phyloP scores from a whole-genome alignment of 1,140 invertebrate genomes.

The Pseudomyrmex gracilis region DNA sequence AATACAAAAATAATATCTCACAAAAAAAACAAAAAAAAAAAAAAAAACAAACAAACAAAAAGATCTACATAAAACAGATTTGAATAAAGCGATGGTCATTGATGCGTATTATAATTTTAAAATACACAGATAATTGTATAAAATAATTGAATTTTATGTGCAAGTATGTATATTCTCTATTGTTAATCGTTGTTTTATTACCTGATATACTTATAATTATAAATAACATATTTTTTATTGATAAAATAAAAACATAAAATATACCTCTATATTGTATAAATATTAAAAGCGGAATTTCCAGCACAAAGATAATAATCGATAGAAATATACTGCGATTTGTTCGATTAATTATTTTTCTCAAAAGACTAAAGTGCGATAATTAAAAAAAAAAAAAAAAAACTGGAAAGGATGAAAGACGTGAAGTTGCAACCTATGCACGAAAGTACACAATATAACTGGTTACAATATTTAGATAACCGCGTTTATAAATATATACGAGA shows the following conservation, averaged over 20 bases:
- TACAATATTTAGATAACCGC: not conserved
- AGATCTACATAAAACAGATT: not conserved
- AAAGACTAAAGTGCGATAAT: not conserved
- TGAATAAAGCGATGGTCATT: not conserved
- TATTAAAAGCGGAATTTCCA: not conserved
- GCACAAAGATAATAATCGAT: not conserved
- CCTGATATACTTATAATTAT: not conserved
- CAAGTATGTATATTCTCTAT: not conserved
- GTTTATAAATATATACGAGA: not conserved
- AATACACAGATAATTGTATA: not conserved
- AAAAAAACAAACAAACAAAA: not conserved
- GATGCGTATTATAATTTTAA: too few species aligned
- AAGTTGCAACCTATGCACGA: not conserved
- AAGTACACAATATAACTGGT: not conserved
- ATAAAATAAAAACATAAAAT: slow-evolving; percentile 19
- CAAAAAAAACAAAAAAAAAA: not conserved
- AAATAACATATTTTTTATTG: not conserved
- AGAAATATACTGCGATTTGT: not conserved
- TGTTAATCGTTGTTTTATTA: slow-evolving; percentile 18
- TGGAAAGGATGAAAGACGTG: not conserved
- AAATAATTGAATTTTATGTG: not conserved
- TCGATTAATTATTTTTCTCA: not conserved
- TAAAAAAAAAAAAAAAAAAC: not conserved
- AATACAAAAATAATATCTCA: slow-evolving; percentile 23
- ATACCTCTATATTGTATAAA: not conserved